Evolutionary conservation across 2,113 vertebrate species (phyloP).

Genomic region (Martes martes): DNA sequence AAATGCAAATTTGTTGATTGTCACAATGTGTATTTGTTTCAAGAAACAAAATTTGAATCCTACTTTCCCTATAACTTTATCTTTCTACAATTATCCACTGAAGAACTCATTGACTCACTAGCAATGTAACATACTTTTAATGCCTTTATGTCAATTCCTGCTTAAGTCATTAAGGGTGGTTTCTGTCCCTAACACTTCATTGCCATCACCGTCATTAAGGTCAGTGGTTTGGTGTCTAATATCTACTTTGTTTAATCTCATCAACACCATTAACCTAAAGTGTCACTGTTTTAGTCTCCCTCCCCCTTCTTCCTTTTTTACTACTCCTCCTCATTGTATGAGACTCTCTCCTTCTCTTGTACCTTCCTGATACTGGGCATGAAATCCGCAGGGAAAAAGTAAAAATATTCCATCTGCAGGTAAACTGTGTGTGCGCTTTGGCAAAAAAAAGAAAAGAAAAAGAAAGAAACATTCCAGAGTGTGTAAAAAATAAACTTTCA

Average conservation of each 20-base stretch:
- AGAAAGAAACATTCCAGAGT: not conserved
- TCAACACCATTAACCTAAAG: not conserved
- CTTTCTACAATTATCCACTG: not conserved
- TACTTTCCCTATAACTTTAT: not conserved
- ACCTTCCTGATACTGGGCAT: not conserved
- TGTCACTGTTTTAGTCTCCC: not conserved
- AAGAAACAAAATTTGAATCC: not conserved
- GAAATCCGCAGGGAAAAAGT: not conserved
- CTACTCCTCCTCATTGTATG: not conserved
- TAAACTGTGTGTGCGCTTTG: not conserved
- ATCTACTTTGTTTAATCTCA: not conserved
- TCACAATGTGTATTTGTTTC: slow-evolving; percentile 26
- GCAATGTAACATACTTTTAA: not conserved
- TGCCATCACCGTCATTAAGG: not conserved
- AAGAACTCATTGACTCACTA: not conserved
- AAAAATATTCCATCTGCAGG: not conserved
- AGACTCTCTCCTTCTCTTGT: not conserved
- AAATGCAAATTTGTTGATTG: not conserved
- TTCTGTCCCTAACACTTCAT: not conserved
- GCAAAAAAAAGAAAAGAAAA: not conserved
- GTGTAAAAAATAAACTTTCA: not conserved
- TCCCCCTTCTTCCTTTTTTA: not conserved
- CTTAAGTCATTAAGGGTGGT: not conserved
- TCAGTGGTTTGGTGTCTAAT: not conserved
- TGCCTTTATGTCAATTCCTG: not conserved